Evolutionary conservation across 2,888 invertebrate species (phyloP).

Genomic region (Busseola fusca): DNA sequence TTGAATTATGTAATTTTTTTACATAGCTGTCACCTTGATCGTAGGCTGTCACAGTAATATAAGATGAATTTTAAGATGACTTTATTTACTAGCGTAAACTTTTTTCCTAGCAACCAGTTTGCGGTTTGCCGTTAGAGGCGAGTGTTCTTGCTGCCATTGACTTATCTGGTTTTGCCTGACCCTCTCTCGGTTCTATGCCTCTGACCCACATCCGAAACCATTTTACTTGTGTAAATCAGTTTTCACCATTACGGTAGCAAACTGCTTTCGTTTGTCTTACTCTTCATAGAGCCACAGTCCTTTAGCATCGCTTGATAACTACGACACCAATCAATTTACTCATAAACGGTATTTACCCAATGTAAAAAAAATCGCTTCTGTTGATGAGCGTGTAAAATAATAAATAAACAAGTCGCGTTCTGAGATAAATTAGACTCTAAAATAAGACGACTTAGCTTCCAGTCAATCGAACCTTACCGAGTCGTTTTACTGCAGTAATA

Average conservation of each 20-base stretch:
- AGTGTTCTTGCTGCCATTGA: conserved; percentile 1
- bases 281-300: not conserved
- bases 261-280: not conserved
- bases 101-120: not conserved
- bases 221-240: conserved; percentile 10
- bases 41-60: conserved; percentile 13
- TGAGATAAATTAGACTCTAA: conserved; percentile 24
- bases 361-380: conserved; percentile 19
- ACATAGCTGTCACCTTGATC: conserved; percentile 16
- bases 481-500: conserved; percentile 11
- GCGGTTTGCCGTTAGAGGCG: conserved; percentile 3
- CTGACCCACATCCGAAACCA: not conserved
- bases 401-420: conserved; percentile 19
- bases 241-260: not conserved
- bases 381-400: conserved; percentile 17
- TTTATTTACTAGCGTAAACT: not conserved
- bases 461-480: conserved; percentile 3
- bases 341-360: conserved; percentile 36
- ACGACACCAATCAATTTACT: conserved; percentile 27
- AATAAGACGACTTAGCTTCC: conserved; percentile 2
- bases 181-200: not conserved
- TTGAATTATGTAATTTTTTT: conserved; percentile 14
- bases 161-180: not conserved
- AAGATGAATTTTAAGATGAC: conserved; percentile 16
- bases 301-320: conserved; percentile 2